Evolutionary conservation across 2,797 vertebrate genomes (phyloP), one percentile per base, ranked within the genome.

Genomic region (Poecile montanus): DNA sequence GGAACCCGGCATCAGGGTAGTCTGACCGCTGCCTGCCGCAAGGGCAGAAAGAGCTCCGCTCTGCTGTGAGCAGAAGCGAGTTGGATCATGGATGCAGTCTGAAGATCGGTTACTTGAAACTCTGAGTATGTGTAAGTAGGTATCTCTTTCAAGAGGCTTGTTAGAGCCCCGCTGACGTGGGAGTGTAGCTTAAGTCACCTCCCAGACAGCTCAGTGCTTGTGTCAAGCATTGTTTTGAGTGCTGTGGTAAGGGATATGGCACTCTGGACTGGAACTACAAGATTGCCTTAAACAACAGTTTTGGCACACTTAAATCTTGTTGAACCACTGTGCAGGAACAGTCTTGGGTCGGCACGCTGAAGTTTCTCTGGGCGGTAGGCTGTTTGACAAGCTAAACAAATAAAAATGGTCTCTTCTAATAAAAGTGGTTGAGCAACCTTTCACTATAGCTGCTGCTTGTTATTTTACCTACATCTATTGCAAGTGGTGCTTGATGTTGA

Each of bases 401-500:
- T 72, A 40, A 79, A 82, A 87, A n/a, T 7, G 17, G n/a, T 44
- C 23, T 7, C 8, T 84, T 84, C 47, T 51, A 81, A 51, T 93
- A 54, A 61, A 93, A 16, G 15, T 44, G 5, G 25, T 89, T 91
- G 71, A 78, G 88, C 67, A 92, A 66, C 75, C 8, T 82, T 85
- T 91, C 2, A 0, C 18, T 89, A 7, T 57, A 71, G 45, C 48
- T 54, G 3, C 66, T 88, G 50, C 45, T 45, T 62, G 54, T n/a
- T 89, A 3, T 73, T 68, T 53, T 94, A 30, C 78, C 67, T 66
- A 2, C 22, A 6, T 44, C 38, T 82, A 22, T 79, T 76, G 85
- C 89, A 92, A 16, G 16, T 73, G 30, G 8, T 57, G 25, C 58
- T 75, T 72, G 61, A 63, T 38, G 75, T 96, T 96, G 91, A 92